Percentiles rank a stretch among this genome's conserved stretches.
These are phyloP conservation scores for Clarias magur DNA, from an alignment of 2,113 vertebrate genomes.

Conservation along the genomic window DNA sequence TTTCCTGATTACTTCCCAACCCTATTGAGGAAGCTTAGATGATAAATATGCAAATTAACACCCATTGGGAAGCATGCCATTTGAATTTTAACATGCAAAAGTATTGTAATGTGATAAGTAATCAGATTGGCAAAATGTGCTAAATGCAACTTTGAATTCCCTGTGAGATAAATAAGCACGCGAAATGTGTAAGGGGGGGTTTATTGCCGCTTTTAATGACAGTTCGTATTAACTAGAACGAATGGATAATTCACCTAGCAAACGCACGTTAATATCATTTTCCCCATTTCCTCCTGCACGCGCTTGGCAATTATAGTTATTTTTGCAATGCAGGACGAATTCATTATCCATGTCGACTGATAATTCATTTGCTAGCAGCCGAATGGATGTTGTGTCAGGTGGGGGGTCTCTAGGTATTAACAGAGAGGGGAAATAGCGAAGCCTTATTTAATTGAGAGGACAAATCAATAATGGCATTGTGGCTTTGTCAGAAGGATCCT, in stretches of 20 bases:
- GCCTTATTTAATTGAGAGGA: slow-evolving; percentile 82
- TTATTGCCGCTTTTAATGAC: slow-evolving; percentile 80
- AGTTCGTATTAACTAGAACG: slow-evolving; percentile 81
- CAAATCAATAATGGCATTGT: slow-evolving; percentile 77
- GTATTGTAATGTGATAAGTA: slow-evolving; percentile 70
- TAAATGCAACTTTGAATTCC: slow-evolving; percentile 76
- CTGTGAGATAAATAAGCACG: slow-evolving; percentile 74
- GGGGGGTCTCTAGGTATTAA: slow-evolving; percentile 80
- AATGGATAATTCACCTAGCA: slow-evolving; percentile 79
- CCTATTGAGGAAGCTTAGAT: slow-evolving; percentile 73
- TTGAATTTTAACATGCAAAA: slow-evolving; percentile 74
- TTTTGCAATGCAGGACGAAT: slow-evolving; percentile 76
- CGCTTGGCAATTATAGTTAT: slow-evolving; percentile 82
- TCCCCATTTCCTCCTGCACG: slow-evolving; percentile 75
- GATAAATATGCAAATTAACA: slow-evolving; percentile 80
- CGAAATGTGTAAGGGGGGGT: slow-evolving; percentile 55
- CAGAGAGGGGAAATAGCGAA: slow-evolving; percentile 68
- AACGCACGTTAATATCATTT: slow-evolving; percentile 76
- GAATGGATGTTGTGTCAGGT: slow-evolving; percentile 79
- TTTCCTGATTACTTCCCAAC: slow-evolving; percentile 71
- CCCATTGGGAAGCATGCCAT: slow-evolving; percentile 74
- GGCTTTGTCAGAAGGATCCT: slow-evolving; percentile 71
- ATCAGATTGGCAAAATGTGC: slow-evolving; percentile 65
- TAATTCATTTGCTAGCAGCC: slow-evolving; percentile 70
- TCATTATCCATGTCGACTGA: slow-evolving; percentile 80